These are phyloP conservation scores for Coenonympha glycerion DNA, from an alignment of 2,888 invertebrate species.

Conservation along the genomic window DNA sequence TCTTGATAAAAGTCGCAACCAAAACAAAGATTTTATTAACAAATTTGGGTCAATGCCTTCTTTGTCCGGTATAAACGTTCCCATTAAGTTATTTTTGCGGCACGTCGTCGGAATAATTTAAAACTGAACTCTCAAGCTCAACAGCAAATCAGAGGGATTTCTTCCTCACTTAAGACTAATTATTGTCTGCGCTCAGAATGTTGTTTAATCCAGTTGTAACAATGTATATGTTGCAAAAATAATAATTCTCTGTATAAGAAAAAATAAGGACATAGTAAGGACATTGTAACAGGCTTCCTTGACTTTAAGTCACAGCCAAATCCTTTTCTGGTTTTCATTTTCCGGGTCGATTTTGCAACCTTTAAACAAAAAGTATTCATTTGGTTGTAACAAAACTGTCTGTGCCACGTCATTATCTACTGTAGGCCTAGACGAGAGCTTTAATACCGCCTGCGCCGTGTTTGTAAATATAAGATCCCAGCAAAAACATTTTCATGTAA, in stretches of 20 bases:
- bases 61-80: conserved; percentile 21
- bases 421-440: too few species aligned
- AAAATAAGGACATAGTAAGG: conserved; percentile 12
- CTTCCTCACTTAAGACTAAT: neutral
- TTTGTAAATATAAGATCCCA: too few species aligned
- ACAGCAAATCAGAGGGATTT: conserved; percentile 18
- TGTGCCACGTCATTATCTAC: too few species aligned
- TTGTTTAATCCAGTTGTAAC: too few species aligned
- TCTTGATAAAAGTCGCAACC: conserved; percentile 6
- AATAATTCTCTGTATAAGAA: too few species aligned
- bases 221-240: too few species aligned
- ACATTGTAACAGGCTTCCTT: conserved; percentile 15
- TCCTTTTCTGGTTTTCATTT: neutral
- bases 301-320: neutral
- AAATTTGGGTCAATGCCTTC: conserved; percentile 24
- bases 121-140: conserved; percentile 14
- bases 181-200: too few species aligned
- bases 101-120: conserved; percentile 16
- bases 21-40: conserved; percentile 15
- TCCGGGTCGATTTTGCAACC: neutral
- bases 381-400: neutral
- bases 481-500: too few species aligned
- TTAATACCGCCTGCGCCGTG: too few species aligned
- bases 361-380: neutral
- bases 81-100: conserved; percentile 25